Base-by-base conservation (phyloP, 1,140 invertebrate genomes). In the Pemphigus obesinymphae region DNA sequence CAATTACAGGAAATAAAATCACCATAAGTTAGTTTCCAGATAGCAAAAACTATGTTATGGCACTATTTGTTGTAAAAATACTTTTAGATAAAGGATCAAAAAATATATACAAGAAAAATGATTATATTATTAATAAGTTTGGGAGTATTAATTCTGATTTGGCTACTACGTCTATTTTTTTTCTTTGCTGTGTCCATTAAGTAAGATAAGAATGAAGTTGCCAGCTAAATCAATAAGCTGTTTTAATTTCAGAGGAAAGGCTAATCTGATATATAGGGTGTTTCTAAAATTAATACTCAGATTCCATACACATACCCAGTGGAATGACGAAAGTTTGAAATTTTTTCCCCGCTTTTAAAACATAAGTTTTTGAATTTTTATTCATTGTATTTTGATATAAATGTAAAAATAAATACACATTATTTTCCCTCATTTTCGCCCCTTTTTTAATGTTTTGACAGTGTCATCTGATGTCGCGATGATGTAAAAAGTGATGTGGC, bases 121-220 rank as follows among this genome's bases (percentile, higher is more conserved):
- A 78, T 8, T 50, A 61, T 29, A 78, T 78, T 11, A 78, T 78
- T 10, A 61, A 26, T 40, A 78, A 76, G 13, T 40, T 48, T 8
- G 61, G 58, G 1, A 73, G 61, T 20, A 61, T 73, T 37, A 80
- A 83, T 63, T 53, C 68, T n/a, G 82, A 83, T 82, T 73, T 83
- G 23, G 82, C 82, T 2, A 83, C 82, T 11, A 83, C 82, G 17
- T 82, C 78, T 29, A 55, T 73, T 70, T 68, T 17, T 80, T 82
- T 58, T 83, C 82, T 1, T 66, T 83, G 48, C 40, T 82, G 13
- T 97, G 96, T 89, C 94, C 97, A 50, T 88, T 99, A 48, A 96
- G 96, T 68, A 98, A 98, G 89, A 97, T 97, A 92, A 90, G 96
- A 70, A 98, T 99, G 93, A 89, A 89, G 50, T 92, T 95, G 63